Evolutionary conservation across 2,888 invertebrate genomes (phyloP), one percentile per base, ranked within the genome.

Genomic region (Xylophagus ater): DNA sequence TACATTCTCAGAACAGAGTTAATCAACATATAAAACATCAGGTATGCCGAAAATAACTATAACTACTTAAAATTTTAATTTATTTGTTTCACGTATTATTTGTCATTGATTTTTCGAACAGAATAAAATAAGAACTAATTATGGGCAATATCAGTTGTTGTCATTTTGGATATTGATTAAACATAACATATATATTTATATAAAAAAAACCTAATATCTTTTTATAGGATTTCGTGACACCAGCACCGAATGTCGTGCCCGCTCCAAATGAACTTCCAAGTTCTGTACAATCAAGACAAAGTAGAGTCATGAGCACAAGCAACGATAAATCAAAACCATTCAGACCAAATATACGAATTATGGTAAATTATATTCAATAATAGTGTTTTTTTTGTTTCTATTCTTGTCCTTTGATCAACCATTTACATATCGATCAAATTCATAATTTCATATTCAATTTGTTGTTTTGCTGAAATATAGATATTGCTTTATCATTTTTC

Each of bases 241-340:
- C 28, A 30, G 21, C 28, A 24, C 14, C n/a, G n/a, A n/a, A n/a
- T 8, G 25, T 26, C 31, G 24, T 7, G n/a, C 23, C 10, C 19
- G 43, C 2, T 46, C 52, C 18, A 42, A 50, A 17, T 42, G 45
- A 32, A 45, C 53, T 28, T 23, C 19, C 9, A 6, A 33, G n/a
- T 10, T 17, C 14, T 3, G 19, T 39, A 19, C 48, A 51, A 26
- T 42, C 50, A 7, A 50, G 57, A 15, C 46, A 42, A 32, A 58
- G 58, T 15, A 49, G 58, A 21, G 58, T 59, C 4, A 58, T 57
- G 56, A 52, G 56, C 18, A 49, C 51, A 9, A 44, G 43, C 18
- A 52, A 55, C 35, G 54, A 54, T 28, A 52, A 52, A 48, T 44
- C 51, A 2, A 54, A 53, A 44, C 47, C 51, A 17, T 51, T 49